Base-by-base conservation (phyloP, 2,888 invertebrate genomes). In the Cerastis leucographa region DNA sequence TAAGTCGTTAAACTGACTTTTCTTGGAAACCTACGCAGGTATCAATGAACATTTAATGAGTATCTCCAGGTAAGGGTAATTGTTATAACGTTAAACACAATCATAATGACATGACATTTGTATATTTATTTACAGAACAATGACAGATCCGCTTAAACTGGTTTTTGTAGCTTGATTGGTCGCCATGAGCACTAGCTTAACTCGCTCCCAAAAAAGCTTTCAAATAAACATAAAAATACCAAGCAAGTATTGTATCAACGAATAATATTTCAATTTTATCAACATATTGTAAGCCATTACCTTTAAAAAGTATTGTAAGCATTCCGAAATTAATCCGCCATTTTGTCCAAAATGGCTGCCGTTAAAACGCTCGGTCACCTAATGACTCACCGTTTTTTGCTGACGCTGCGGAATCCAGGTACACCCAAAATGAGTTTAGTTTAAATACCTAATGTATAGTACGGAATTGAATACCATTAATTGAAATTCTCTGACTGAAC, bases 311-410 rank as follows among this genome's bases (percentile, higher is more conserved):
- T 29, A 77, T 81, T 77, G 76, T 73, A 69, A 69, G 68, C 67
- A 66, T 69, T 59, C 35, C 59, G 17, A 84, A 76, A 80, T 81
- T 22, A 42, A 51, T 46, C 70, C 46, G 11, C 72, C 59, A 71
- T 85, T 85, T 83, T 70, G 67, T n/a, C 2, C 1, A 73, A 77
- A 73, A 73, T 51, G 44, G 56, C 54, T 22, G 17, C 51, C 44
- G 49, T 44, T n/a, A 66, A 84, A 85, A 51, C 29, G 83, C 82
- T 19, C 51, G 64, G 71, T 84, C 83, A 84, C 56, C 44, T 62
- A 81, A 85, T 85, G 85, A 81, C 78, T 78, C 76, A 51, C 54
- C 25, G n/a, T 67, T 81, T 80, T 85, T 85, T 74, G 71, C 62
- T 73, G 59, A 73, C 67, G 81, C 51, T 85, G 74, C 71, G 49